phyloP scores from a whole-genome alignment of 1,140 invertebrate species.

The Drosophila dunni region DNA sequence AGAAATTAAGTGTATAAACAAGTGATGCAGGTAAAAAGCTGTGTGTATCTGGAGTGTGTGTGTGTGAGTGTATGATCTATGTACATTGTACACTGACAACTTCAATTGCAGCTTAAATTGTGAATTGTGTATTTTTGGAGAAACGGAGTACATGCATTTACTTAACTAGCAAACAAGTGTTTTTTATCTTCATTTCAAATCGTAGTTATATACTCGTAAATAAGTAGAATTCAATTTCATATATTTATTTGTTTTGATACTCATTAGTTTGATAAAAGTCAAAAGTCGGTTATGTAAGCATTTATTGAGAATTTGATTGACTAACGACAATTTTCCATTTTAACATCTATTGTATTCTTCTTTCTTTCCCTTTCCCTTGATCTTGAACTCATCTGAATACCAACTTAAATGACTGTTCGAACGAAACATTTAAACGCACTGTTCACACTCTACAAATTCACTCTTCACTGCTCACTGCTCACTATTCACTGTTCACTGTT shows the following conservation, averaged over 20 bases:
- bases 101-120: constrained; percentile 64
- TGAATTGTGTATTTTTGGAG: constrained; percentile 45
- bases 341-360: constrained; percentile 73
- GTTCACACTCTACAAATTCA: constrained; percentile 27
- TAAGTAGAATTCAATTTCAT: constrained; percentile 19
- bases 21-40: constrained; percentile 7
- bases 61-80: constrained; percentile 30
- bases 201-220: constrained; percentile 25
- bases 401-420: constrained; percentile 12
- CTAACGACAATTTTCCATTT: constrained; percentile 53
- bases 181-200: constrained; percentile 46
- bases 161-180: constrained; percentile 58
- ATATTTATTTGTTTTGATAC: background rate
- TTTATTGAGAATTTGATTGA: constrained; percentile 49
- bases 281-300: constrained; percentile 3
- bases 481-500: constrained; percentile 17
- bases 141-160: constrained; percentile 80
- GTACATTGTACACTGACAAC: constrained; percentile 41
- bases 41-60: constrained; percentile 37
- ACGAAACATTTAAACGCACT: constrained; percentile 10
- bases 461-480: constrained; percentile 31
- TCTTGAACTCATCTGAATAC: constrained; percentile 18
- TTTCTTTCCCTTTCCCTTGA: constrained; percentile 65
- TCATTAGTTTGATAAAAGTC: constrained; percentile 16
- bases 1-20: constrained; percentile 30